phyloP scores from a whole-genome alignment of 2,888 invertebrate genomes.

The Drosophila kanekoi region DNA sequence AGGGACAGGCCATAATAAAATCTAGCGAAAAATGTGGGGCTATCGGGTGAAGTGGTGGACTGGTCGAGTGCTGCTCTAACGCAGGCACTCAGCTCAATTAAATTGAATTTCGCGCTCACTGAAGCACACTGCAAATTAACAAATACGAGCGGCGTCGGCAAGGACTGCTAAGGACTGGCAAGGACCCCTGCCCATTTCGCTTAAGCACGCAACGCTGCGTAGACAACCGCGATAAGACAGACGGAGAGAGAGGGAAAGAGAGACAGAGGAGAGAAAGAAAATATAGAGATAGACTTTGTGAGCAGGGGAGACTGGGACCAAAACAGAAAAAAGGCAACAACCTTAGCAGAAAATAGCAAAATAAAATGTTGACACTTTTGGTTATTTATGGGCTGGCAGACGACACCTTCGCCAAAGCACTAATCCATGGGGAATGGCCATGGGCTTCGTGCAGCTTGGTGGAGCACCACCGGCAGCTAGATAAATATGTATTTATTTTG shows the following conservation, averaged over 20 bases:
- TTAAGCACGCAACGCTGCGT: conserved; percentile 80
- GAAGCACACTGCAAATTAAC: conserved; percentile 81
- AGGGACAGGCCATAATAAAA: conserved; percentile 77
- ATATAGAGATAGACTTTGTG: background rate
- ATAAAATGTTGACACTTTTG: conserved; percentile 83
- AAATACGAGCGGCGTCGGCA: conserved; percentile 56
- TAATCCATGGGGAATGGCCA: conserved; percentile 79
- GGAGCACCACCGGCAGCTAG: conserved; percentile 48
- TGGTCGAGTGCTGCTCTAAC: conserved; percentile 24
- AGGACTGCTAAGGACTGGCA: conserved; percentile 30
- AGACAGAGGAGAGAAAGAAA: background rate
- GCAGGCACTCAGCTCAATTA: conserved; percentile 81
- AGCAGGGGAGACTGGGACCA: conserved; percentile 7
- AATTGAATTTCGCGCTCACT: conserved; percentile 82
- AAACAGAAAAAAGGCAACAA: conserved; percentile 10
- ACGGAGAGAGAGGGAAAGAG: conserved; percentile 15
- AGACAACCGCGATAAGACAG: conserved; percentile 46
- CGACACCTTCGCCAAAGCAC: conserved; percentile 76
- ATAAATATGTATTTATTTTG: conserved; percentile 81
- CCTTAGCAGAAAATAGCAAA: conserved; percentile 72
- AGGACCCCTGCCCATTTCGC: conserved; percentile 73
- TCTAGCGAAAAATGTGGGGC: conserved; percentile 71
- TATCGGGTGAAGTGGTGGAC: background rate
- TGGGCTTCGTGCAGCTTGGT: conserved; percentile 14
- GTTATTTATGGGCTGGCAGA: conserved; percentile 80